A percentile compares a stretch with the other conserved stretches of the same genome.
Evolutionary conservation across 2,888 invertebrate genomes (phyloP).

Genomic region (Amphipoea lucens): DNA sequence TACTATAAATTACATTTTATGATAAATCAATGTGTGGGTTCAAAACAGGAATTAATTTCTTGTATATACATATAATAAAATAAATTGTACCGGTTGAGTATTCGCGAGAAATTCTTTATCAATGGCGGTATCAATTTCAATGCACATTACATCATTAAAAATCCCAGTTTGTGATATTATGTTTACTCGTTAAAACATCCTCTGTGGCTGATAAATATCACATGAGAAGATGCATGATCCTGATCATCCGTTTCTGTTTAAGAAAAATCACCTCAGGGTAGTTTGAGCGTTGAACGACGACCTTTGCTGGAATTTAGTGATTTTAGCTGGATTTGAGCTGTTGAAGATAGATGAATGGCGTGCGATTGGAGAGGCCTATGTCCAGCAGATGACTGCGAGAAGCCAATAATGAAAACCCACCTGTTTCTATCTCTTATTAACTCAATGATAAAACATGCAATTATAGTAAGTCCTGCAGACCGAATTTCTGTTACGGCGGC

Average conservation of each 20-base stretch:
- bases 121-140: conserved; percentile 1
- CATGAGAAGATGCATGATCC: neutral
- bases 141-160: neutral
- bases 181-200: too few relatives aligned
- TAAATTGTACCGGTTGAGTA: conserved; percentile 13
- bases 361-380: too few relatives aligned
- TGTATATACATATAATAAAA: neutral
- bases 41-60: neutral
- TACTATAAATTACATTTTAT: conserved; percentile 11
- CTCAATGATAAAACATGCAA: neutral
- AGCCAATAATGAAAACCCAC: too few relatives aligned
- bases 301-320: too few relatives aligned
- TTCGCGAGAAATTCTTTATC: neutral
- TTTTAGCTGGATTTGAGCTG: too few relatives aligned
- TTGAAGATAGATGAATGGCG: neutral
- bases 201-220: neutral
- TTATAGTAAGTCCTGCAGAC: too few relatives aligned
- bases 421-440: neutral
- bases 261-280: too few relatives aligned
- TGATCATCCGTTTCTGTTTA: neutral
- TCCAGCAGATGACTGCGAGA: neutral
- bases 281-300: neutral
- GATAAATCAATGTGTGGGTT: conserved; percentile 8
- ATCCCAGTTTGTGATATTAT: neutral
- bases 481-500: too few relatives aligned